phyloP scores from a whole-genome alignment of 2,113 vertebrate genomes.

The Plotosus lineatus region DNA sequence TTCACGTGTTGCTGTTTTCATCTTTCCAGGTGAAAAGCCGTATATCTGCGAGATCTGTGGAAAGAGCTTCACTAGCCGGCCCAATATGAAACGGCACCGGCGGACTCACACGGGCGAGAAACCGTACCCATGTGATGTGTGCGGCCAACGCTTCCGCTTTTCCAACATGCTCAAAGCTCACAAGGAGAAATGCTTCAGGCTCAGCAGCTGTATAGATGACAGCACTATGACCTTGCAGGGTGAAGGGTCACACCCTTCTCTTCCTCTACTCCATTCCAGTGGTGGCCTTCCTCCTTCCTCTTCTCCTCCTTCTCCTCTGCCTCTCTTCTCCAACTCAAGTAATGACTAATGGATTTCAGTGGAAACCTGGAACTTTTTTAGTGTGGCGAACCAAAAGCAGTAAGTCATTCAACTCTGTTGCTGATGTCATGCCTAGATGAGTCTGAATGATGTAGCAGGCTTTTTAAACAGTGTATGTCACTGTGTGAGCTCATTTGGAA shows the following conservation, averaged over 20 bases:
- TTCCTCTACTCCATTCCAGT: constrained; percentile 74
- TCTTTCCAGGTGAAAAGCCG: constrained; percentile 87
- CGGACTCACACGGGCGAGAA: constrained; percentile 97
- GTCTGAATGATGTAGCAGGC: constrained; percentile 19
- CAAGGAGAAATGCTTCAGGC: constrained; percentile 93
- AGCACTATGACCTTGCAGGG: constrained; percentile 57
- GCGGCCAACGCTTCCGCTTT: constrained; percentile 95
- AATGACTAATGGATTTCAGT: constrained; percentile 68
- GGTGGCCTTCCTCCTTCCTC: constrained; percentile 76
- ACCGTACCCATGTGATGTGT: constrained; percentile 93
- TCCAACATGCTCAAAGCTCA: constrained; percentile 99
- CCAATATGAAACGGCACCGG: constrained; percentile 97
- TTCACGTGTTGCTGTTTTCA: too few species aligned
- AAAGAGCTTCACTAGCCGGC: constrained; percentile 98
- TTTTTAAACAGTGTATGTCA: constrained; percentile 37
- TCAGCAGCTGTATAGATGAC: constrained; percentile 79
- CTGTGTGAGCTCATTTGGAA: constrained; percentile 39
- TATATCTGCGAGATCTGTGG: constrained; percentile 98
- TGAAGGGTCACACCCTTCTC: constrained; percentile 60
- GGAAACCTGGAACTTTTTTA: constrained; percentile 54
- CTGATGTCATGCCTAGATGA: background rate
- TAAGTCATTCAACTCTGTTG: constrained; percentile 4
- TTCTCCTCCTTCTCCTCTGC: constrained; percentile 64
- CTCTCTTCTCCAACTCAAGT: constrained; percentile 81
- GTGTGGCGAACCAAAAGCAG: constrained; percentile 41